Evolutionary conservation across 2,888 invertebrate genomes (phyloP).

Genomic region (Hetaerina titia): DNA sequence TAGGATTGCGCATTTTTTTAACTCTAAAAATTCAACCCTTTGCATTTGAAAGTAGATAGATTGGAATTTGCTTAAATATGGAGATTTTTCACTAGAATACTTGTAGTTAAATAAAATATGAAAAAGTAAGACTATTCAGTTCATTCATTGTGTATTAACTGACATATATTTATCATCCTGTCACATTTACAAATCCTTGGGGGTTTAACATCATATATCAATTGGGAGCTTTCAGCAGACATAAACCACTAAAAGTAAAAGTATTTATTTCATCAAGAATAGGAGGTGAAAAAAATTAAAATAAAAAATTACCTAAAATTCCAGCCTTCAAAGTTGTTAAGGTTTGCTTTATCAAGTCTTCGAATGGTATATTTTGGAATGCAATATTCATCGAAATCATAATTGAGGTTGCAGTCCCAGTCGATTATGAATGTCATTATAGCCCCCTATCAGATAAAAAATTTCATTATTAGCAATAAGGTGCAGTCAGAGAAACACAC

Average conservation of each 20-base stretch:
- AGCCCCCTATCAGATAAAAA: not conserved
- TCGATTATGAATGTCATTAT: not conserved
- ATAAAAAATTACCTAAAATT: not conserved
- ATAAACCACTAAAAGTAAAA: no score
- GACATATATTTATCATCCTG: no score
- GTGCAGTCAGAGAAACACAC: no score
- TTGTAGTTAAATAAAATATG: no score
- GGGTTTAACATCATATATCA: not conserved
- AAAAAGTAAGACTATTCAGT: no score
- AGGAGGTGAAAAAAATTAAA: not conserved
- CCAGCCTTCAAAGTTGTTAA: not conserved
- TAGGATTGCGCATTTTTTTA: no score
- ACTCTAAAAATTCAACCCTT: no score
- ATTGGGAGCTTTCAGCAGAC: not conserved
- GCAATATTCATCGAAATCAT: not conserved
- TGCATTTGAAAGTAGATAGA: no score
- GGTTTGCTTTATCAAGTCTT: not conserved
- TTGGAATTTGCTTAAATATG: no score
- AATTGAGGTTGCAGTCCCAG: not conserved
- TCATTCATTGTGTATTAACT: no score
- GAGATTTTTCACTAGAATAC: no score
- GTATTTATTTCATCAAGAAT: not conserved
- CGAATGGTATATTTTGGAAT: not conserved
- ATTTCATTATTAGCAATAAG: not conserved
- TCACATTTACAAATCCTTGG: not conserved